Evolutionary conservation across 2,113 vertebrate species (phyloP), one percentile per base, ranked within the genome.

Genomic region (Trematocara unimaculatum): DNA sequence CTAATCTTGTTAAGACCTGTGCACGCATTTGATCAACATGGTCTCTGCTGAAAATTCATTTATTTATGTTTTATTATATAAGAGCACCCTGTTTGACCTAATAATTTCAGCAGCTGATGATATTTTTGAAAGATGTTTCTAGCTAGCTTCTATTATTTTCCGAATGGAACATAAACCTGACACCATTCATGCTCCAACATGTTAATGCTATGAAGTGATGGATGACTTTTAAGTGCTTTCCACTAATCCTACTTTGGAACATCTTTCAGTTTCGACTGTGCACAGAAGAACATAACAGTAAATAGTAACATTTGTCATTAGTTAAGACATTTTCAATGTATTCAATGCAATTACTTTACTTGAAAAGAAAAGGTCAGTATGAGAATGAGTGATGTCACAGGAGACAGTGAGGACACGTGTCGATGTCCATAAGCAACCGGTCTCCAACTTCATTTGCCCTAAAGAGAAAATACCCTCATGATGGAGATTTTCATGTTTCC

Each of bases 401-500:
- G n/a, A 4, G 35, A 40, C 33, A 40, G 62, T 67, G 11, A 20
- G 62, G 33, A 67, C 62, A 20, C 0, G 1, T 42, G 4, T 42
- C 0, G n/a, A 40, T 67, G 18, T 67, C 12, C 35, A 40, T 40
- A 35, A 40, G 62, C 62, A 8, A 62, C 58, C 2, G 2, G 1
- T 62, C 38, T 0, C 7, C 20, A 72, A 45, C 38, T 26, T 35
- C n/a, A 72, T 45, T 72, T 45, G 7, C 7, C 38, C 64, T 72
- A 9, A 42, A 45, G 38, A 23, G 38, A 15, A 72, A 72, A 72
- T 45, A 26, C 20, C 38, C 35, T 67, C 62, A 40, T 40, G 11
- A 20, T 40, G 7, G 35, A 67, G 35, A 67, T 40, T 67, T 8
- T 67, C 7, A 12, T 0, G 0, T 40, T 67, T 67, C 33, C 35